phyloP scores from a whole-genome alignment of 2,888 invertebrate genomes.

The Pyrrhia umbra region DNA sequence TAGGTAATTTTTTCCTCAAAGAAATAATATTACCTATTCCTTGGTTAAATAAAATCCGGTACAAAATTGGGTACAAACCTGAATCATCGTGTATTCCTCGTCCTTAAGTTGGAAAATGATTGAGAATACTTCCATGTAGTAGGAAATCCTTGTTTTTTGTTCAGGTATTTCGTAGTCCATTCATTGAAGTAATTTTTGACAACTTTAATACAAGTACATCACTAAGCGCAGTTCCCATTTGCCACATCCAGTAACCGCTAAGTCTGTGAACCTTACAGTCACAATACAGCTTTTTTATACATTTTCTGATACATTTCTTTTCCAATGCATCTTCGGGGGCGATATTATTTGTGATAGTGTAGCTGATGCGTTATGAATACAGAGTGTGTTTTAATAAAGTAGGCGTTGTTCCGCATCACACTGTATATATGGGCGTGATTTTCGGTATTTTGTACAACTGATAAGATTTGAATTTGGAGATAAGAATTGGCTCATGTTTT shows the following conservation, averaged over 20 bases:
- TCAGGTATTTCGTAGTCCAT: too few relatives aligned
- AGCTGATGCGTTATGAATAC: constrained; percentile 89
- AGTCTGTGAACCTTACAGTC: constrained; percentile 65
- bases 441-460: constrained; percentile 32
- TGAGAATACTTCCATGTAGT: too few relatives aligned
- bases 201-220: not conserved
- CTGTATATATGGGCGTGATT: constrained; percentile 50
- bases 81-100: too few relatives aligned
- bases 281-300: constrained; percentile 85
- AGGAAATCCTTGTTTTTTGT: too few relatives aligned
- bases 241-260: constrained; percentile 66
- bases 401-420: constrained; percentile 71
- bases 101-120: too few relatives aligned
- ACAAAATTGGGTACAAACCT: too few relatives aligned
- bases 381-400: constrained; percentile 89
- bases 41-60: too few relatives aligned
- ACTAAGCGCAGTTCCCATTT: not conserved
- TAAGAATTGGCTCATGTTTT: not conserved
- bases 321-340: constrained; percentile 88
- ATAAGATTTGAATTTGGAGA: constrained; percentile 17
- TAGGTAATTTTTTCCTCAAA: too few relatives aligned
- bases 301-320: constrained; percentile 90
- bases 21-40: too few relatives aligned
- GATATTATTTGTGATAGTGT: constrained; percentile 89
- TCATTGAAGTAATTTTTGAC: too few relatives aligned